phyloP scores from a whole-genome alignment of 2,888 invertebrate species.

The Notodromas monacha region DNA sequence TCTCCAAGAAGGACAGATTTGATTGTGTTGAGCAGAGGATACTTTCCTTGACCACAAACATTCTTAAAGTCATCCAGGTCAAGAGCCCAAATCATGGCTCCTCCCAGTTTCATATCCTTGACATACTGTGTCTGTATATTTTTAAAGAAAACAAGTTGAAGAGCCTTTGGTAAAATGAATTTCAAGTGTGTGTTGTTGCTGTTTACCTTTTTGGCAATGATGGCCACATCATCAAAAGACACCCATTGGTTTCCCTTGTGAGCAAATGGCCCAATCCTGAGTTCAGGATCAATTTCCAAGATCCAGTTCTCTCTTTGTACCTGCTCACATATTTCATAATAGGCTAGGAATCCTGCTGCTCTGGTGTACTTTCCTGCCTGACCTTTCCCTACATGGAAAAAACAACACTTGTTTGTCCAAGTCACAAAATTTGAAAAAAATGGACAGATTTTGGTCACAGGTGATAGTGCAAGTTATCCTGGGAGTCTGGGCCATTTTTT shows the following conservation, averaged over 20 bases:
- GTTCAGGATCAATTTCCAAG: conserved; percentile 14
- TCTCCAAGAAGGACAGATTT: conserved; percentile 31
- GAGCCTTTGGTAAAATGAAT: no score
- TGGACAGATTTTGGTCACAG: no score
- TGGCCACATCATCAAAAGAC: conserved; percentile 48
- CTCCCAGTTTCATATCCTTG: conserved; percentile 37
- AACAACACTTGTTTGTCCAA: no score
- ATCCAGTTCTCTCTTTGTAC: conserved; percentile 13
- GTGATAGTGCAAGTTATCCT: no score
- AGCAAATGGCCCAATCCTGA: conserved; percentile 29
- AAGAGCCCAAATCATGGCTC: conserved; percentile 67
- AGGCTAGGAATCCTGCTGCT: conserved; percentile 36
- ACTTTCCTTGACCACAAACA: conserved; percentile 39
- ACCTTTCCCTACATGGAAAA: no score
- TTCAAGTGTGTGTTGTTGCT: no score
- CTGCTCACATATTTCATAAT: conserved; percentile 34
- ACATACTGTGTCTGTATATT: conserved; percentile 34
- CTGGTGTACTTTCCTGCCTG: conserved; percentile 57
- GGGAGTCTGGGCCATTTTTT: no score
- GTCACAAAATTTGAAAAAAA: no score
- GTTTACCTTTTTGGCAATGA: conserved; percentile 22
- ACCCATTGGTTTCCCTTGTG: conserved; percentile 68
- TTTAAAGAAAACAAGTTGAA: no score
- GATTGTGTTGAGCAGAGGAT: conserved; percentile 44
- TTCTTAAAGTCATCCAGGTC: conserved; percentile 54